These are phyloP conservation scores for Astyanax mexicanus DNA, from an alignment of 2,797 vertebrate species.

Conservation along the genomic window DNA sequence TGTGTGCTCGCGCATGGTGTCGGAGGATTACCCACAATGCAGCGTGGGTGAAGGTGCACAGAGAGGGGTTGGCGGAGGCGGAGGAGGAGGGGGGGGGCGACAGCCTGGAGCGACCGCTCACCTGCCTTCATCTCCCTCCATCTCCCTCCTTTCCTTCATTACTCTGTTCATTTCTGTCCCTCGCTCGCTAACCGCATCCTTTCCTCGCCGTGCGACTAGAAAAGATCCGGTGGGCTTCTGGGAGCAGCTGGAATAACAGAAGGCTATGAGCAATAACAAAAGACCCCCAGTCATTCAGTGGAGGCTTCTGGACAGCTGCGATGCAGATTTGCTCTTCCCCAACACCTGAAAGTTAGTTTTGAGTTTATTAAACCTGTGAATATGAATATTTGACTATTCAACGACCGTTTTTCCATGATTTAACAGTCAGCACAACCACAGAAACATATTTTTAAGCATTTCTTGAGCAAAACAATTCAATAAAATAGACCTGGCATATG, in stretches of 20 bases:
- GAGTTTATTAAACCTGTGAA: no score
- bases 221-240: background rate
- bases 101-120: constrained; percentile 2
- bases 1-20: constrained; percentile 44
- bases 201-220: background rate
- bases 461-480: no score
- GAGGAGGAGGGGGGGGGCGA: background rate
- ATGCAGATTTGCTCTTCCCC: background rate
- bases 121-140: background rate
- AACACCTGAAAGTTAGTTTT: no score
- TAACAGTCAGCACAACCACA: no score
- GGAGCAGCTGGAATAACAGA: constrained; percentile 1
- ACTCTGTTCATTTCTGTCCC: background rate
- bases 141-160: background rate
- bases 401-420: no score
- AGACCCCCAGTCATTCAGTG: constrained; percentile 1
- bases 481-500: no score
- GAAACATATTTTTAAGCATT: no score
- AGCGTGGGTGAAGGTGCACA: background rate
- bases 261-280: background rate
- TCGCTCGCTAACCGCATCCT: background rate
- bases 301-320: background rate
- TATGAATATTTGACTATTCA: no score
- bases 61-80: no score
- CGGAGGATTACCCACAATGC: constrained; percentile 45